These are phyloP conservation scores for Leucophenga varia DNA, from an alignment of 1,140 invertebrate genomes.

Conservation along the genomic window DNA sequence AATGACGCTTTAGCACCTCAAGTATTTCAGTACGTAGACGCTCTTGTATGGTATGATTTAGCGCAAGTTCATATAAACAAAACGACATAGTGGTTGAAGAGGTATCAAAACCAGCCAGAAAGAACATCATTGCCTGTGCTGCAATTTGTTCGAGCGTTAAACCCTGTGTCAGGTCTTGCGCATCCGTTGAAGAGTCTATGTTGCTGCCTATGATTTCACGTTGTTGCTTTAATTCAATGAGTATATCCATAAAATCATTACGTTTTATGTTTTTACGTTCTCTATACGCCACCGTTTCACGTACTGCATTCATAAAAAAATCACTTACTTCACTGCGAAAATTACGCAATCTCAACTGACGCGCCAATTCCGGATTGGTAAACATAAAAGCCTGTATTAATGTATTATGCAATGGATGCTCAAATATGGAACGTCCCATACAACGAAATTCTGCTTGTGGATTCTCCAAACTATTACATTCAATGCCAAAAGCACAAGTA, in stretches of 20 bases:
- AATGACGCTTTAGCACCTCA: constrained; percentile 50
- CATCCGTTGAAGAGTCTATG: constrained; percentile 13
- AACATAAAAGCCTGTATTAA: constrained; percentile 16
- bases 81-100: constrained; percentile 62
- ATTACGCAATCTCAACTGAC: constrained; percentile 9
- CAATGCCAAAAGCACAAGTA: constrained; percentile 63
- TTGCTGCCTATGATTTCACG: constrained; percentile 35
- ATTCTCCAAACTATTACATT: constrained; percentile 60
- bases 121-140: constrained; percentile 54
- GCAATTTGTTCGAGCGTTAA: constrained; percentile 44
- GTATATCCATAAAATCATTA: constrained; percentile 60
- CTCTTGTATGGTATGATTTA: constrained; percentile 64
- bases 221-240: constrained; percentile 56
- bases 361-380: constrained; percentile 15
- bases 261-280: constrained; percentile 54
- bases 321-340: constrained; percentile 53
- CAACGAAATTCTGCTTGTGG: constrained; percentile 58
- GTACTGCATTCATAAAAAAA: constrained; percentile 58
- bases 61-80: constrained; percentile 62
- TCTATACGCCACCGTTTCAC: constrained; percentile 55
- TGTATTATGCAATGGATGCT: constrained; percentile 10
- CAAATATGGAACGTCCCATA: constrained; percentile 32
- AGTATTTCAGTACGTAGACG: constrained; percentile 62
- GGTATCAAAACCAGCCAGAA: constrained; percentile 70
- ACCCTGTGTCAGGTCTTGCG: constrained; percentile 8